phyloP scores from a whole-genome alignment of 2,797 vertebrate genomes.

The Microctenopoma stevenorrisi region DNA sequence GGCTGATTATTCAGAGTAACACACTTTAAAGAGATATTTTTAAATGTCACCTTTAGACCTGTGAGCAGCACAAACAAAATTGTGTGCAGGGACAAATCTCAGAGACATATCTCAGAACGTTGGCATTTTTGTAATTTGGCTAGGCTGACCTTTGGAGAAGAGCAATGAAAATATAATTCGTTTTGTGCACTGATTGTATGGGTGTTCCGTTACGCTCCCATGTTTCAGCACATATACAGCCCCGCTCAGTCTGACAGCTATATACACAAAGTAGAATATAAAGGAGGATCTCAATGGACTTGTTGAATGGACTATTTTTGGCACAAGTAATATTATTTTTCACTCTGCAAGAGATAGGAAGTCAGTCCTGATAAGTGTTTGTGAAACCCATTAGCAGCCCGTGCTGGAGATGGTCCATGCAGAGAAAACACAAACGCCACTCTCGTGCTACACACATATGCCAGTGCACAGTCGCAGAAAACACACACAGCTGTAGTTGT shows the following conservation, averaged over 20 bases:
- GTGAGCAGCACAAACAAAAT: constrained; percentile 19
- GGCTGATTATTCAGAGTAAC: neutral
- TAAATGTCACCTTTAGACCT: constrained; percentile 24
- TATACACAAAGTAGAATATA: constrained; percentile 38
- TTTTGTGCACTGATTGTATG: constrained; percentile 13
- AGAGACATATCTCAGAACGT: constrained; percentile 18
- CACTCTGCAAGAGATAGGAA: constrained; percentile 64
- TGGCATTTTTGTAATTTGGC: constrained; percentile 47
- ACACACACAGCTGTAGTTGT: constrained; percentile 62
- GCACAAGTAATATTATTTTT: constrained; percentile 64
- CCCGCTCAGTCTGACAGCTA: neutral
- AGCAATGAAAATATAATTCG: constrained; percentile 41
- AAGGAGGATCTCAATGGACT: constrained; percentile 48
- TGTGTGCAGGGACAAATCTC: constrained; percentile 15
- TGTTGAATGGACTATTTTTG: constrained; percentile 67
- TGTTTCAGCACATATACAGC: neutral
- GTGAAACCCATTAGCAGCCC: constrained; percentile 79
- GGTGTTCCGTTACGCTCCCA: constrained; percentile 1
- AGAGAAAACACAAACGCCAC: neutral
- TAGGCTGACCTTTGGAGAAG: constrained; percentile 45
- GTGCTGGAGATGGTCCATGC: constrained; percentile 59
- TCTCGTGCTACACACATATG: neutral
- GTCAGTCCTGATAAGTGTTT: constrained; percentile 76
- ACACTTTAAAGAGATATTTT: constrained; percentile 2
- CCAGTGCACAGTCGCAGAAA: constrained; percentile 10